Conservation (phyloP, 2,113 vertebrate species). For the Lophius piscatorius region DNA sequence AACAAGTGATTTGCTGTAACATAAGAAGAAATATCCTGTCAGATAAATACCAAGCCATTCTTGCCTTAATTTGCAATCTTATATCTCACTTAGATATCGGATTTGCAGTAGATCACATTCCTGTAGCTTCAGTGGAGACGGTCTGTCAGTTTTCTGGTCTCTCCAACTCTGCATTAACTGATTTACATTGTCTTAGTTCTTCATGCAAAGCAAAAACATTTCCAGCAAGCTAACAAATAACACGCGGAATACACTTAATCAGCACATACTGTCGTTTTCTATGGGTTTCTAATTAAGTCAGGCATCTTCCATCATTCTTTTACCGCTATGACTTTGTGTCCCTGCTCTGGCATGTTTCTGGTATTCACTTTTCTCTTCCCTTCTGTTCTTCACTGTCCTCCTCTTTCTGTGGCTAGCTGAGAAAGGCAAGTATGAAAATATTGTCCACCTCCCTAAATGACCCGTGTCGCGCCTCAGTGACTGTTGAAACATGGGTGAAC, state of each 20-base stretch:
- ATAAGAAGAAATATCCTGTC: too few species aligned
- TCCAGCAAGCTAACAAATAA: too few species aligned
- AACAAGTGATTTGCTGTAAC: too few species aligned
- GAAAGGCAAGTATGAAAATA: conserved; percentile 83
- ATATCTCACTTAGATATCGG: too few species aligned
- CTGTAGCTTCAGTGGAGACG: not conserved
- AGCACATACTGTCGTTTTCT: not conserved
- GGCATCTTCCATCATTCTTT: conserved; percentile 28
- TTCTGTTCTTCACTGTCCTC: conserved; percentile 66
- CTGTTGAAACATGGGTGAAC: conserved; percentile 56
- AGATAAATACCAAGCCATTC: too few species aligned
- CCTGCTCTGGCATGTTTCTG: conserved; percentile 60
- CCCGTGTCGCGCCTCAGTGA: conserved; percentile 34
- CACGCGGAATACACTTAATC: too few species aligned
- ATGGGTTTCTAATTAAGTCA: conserved; percentile 32
- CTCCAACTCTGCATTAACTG: not conserved
- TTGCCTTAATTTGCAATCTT: too few species aligned
- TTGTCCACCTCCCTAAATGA: conserved; percentile 42
- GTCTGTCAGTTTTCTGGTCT: not conserved
- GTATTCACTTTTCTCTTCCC: conserved; percentile 75
- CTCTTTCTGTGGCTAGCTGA: conserved; percentile 81
- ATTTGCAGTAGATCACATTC: too few species aligned
- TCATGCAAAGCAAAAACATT: not conserved
- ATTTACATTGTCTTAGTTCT: not conserved
- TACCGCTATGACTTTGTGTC: conserved; percentile 53